These are phyloP conservation scores for Caenorhabditis briggsae DNA, from an alignment of 1,140 invertebrate genomes.

Conservation along the genomic window DNA sequence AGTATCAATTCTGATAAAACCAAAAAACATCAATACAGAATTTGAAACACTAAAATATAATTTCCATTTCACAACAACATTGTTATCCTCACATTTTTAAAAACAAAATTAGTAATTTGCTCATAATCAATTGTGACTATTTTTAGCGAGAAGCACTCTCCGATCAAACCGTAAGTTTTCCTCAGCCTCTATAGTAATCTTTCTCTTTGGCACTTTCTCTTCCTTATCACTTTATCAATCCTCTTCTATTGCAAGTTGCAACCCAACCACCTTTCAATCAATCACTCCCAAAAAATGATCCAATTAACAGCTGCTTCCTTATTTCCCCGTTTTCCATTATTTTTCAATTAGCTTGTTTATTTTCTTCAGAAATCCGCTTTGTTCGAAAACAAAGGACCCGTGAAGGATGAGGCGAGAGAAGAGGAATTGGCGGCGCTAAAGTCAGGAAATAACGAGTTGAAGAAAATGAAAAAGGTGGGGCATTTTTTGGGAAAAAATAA, in stretches of 20 bases:
- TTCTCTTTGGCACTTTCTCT: neutral
- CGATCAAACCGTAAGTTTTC: conserved; percentile 29
- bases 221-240: neutral
- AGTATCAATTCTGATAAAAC: too few relatives aligned
- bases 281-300: too few relatives aligned
- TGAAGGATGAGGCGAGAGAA: conserved; percentile 73
- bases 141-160: conserved; percentile 41
- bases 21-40: too few relatives aligned
- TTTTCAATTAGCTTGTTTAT: neutral
- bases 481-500: neutral
- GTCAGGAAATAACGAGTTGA: conserved; percentile 26
- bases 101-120: too few relatives aligned
- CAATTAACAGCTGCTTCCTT: neutral
- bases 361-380: conserved; percentile 72
- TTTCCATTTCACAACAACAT: too few relatives aligned
- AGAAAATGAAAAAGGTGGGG: conserved; percentile 58
- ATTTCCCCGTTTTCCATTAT: neutral
- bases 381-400: conserved; percentile 66
- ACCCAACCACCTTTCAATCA: neutral
- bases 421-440: conserved; percentile 67
- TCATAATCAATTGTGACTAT: neutral
- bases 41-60: too few relatives aligned
- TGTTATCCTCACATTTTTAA: too few relatives aligned
- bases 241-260: neutral
- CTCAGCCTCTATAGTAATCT: neutral